Evolutionary conservation across 2,888 invertebrate genomes (phyloP).

Genomic region (Epirrita christyi): DNA sequence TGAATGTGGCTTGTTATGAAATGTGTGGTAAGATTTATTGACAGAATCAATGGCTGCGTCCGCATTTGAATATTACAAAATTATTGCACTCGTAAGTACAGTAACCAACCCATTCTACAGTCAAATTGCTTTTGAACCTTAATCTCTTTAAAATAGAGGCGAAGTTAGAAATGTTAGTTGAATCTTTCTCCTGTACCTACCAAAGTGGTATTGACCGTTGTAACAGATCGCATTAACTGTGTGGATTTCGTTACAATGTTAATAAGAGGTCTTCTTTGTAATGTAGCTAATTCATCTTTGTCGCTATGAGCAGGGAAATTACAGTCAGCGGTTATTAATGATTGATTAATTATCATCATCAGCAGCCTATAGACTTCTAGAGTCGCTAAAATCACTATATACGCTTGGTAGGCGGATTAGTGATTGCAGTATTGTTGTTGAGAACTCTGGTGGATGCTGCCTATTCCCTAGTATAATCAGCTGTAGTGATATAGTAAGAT

Average conservation of each 20-base stretch:
- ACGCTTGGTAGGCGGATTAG: no score
- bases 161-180: background rate
- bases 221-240: slow-evolving; percentile 19
- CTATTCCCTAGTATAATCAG: no score
- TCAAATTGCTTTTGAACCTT: slow-evolving; percentile 3
- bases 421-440: no score
- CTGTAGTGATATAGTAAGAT: no score
- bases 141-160: background rate
- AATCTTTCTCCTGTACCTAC: background rate
- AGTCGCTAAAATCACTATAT: no score
- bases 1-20: slow-evolving; percentile 44
- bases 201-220: slow-evolving; percentile 13
- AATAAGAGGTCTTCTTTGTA: background rate
- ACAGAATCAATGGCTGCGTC: slow-evolving; percentile 43
- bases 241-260: slow-evolving; percentile 10
- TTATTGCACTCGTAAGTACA: slow-evolving; percentile 27
- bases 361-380: no score
- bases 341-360: no score
- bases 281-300: background rate
- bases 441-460: no score
- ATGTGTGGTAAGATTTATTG: slow-evolving; percentile 47
- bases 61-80: slow-evolving; percentile 31
- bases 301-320: background rate
- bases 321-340: background rate
- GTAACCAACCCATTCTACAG: background rate